Conservation (phyloP, 2,113 vertebrate species). For the Hemiprocne comata region DNA sequence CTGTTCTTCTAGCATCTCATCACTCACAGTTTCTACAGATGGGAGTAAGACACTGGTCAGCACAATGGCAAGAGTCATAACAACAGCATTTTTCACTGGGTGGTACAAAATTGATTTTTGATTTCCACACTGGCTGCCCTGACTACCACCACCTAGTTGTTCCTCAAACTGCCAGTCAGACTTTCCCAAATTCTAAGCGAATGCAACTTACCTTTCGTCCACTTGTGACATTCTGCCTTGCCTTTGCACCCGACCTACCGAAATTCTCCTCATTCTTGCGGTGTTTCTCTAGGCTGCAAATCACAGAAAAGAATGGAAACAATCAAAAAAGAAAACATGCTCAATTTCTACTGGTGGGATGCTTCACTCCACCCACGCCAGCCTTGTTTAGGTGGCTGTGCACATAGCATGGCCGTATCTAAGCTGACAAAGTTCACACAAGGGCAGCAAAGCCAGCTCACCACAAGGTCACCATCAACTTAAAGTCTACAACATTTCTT, state of each 20-base stretch:
- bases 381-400: neutral
- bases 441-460: neutral
- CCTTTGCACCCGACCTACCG: neutral
- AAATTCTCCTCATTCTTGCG: slow-evolving; percentile 28
- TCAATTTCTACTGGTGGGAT: neutral
- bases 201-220: neutral
- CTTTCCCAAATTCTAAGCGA: neutral
- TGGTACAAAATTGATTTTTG: neutral
- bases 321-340: slow-evolving; percentile 8
- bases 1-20: neutral
- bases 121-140: neutral
- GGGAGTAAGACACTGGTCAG: neutral
- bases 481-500: neutral
- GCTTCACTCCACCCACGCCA: neutral
- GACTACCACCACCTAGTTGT: neutral
- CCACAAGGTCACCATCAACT: neutral
- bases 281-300: slow-evolving; percentile 19
- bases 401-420: neutral
- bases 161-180: neutral
- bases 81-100: neutral
- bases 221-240: slow-evolving; percentile 2
- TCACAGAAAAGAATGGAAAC: slow-evolving; percentile 41
- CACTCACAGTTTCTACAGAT: neutral
- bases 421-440: neutral
- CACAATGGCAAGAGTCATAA: neutral